Conservation (phyloP, 2,888 invertebrate species). For the Mantis religiosa region DNA sequence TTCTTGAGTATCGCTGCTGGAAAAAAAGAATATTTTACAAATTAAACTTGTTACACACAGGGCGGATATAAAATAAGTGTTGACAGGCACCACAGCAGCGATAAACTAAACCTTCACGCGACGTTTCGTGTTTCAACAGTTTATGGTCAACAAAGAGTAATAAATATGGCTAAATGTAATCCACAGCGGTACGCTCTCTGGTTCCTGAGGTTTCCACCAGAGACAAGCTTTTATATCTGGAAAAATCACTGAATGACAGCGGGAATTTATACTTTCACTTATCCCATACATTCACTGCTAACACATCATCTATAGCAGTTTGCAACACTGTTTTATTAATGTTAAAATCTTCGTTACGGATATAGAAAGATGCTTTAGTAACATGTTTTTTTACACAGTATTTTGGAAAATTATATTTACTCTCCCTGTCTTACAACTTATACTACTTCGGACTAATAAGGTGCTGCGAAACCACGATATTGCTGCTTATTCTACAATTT, state of each 20-base stretch:
- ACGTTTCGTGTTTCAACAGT: background rate
- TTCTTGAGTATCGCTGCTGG: background rate
- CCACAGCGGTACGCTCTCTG: background rate
- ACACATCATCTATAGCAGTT: too few relatives aligned
- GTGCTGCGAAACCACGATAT: too few relatives aligned
- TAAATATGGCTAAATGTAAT: background rate
- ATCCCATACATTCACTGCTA: too few relatives aligned
- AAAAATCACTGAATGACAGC: background rate
- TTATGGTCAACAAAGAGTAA: background rate
- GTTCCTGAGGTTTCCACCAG: background rate
- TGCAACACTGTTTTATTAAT: too few relatives aligned
- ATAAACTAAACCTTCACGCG: background rate
- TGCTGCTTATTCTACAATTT: too few relatives aligned
- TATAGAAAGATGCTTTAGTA: too few relatives aligned
- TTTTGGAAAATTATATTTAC: too few relatives aligned
- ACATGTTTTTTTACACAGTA: too few relatives aligned
- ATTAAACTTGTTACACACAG: background rate
- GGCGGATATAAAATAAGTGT: background rate
- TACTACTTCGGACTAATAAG: too few relatives aligned
- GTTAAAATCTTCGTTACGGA: too few relatives aligned
- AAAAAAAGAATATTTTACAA: background rate
- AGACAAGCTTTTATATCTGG: background rate
- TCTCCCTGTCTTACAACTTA: too few relatives aligned
- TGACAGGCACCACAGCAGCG: background rate
- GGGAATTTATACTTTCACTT: too few relatives aligned